Percentiles rank a stretch among this genome's conserved stretches.
phyloP scores from a whole-genome alignment of 1,140 invertebrate genomes.

The Apis florea region DNA sequence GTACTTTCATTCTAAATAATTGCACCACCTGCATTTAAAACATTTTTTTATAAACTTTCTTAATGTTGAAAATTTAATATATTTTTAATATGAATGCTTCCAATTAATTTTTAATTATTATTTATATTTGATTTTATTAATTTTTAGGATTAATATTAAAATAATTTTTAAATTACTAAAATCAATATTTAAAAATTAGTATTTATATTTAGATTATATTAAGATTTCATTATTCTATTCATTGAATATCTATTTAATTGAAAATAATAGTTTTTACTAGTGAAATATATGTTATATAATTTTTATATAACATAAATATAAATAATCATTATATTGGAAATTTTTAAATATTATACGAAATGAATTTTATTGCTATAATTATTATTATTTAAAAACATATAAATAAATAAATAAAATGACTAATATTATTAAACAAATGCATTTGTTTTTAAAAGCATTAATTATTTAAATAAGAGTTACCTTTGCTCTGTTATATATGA shows the following conservation, averaged over 20 bases:
- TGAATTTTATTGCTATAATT: neutral
- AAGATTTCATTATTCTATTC: neutral
- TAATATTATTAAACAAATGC: neutral
- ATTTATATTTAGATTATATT: neutral
- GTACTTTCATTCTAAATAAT: too few species aligned
- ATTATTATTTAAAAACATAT: too few species aligned
- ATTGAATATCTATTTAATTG: neutral
- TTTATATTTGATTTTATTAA: too few species aligned
- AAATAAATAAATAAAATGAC: neutral
- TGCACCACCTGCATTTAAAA: too few species aligned
- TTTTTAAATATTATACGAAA: neutral
- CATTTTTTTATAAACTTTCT: too few species aligned
- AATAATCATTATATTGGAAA: neutral
- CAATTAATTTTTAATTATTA: too few species aligned
- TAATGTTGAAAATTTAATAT: too few species aligned
- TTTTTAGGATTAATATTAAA: too few species aligned
- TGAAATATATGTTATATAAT: neutral
- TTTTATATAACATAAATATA: neutral
- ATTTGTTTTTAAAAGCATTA: neutral
- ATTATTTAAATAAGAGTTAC: neutral
- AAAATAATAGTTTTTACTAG: neutral
- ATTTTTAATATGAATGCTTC: too few species aligned
- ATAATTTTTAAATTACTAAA: too few species aligned
- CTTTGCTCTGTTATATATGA: slow-evolving; percentile 2
- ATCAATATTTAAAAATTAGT: neutral